Conservation (phyloP, 2,888 invertebrate species). For the Melanargia galathea region DNA sequence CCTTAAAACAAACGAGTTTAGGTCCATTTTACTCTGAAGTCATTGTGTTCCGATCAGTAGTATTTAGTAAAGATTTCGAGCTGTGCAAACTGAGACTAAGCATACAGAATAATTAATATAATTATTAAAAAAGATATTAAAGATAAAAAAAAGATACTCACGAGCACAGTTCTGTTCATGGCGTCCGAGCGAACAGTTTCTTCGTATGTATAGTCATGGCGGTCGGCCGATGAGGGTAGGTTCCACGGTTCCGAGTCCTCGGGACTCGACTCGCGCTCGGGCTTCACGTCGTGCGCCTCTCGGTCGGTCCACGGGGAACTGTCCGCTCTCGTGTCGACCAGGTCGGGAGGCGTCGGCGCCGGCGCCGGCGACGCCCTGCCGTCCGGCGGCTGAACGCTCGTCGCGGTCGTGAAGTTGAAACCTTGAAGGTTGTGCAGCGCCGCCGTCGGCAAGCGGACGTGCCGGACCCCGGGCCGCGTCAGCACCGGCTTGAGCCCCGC, state of each 20-base stretch:
- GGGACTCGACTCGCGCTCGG: conserved; percentile 65
- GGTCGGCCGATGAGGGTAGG: conserved; percentile 60
- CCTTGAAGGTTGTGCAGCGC: conserved; percentile 74
- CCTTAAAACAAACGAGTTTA: too few relatives aligned
- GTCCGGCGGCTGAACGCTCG: conserved; percentile 63
- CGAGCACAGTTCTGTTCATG: conserved; percentile 73
- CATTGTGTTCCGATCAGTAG: too few relatives aligned
- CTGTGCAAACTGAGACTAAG: too few relatives aligned
- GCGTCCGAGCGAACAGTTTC: conserved; percentile 70
- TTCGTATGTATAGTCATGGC: conserved; percentile 71
- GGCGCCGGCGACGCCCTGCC: conserved; percentile 62
- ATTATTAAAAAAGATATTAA: too few relatives aligned
- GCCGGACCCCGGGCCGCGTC: conserved; percentile 81
- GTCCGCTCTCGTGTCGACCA: conserved; percentile 64
- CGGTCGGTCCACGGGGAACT: conserved; percentile 70
- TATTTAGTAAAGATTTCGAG: too few relatives aligned
- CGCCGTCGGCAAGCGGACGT: conserved; percentile 72
- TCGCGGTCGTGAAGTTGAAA: conserved; percentile 62
- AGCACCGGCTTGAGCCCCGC: conserved; percentile 81
- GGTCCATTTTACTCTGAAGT: too few relatives aligned
- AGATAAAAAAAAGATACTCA: conserved; percentile 60
- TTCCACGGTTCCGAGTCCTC: conserved; percentile 74
- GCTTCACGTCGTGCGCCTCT: conserved; percentile 58
- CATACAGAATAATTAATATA: too few relatives aligned
- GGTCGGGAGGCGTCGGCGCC: conserved; percentile 64